phyloP scores from a whole-genome alignment of 2,797 vertebrate species.

The Coreius guichenoti region DNA sequence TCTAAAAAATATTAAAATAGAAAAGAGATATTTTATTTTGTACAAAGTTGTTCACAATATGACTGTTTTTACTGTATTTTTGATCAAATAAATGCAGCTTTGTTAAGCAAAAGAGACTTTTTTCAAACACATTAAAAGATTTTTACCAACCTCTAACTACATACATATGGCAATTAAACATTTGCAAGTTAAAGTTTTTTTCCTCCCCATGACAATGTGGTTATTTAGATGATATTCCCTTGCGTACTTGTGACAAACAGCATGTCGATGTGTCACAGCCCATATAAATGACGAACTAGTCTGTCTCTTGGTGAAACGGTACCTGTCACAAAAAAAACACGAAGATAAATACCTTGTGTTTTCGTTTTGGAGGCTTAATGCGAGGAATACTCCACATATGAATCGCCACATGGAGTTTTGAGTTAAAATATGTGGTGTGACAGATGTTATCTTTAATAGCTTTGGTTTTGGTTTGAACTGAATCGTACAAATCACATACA shows the following conservation, averaged over 20 bases:
- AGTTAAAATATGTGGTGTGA: background rate
- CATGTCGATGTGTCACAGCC: constrained; percentile 3
- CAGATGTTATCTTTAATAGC: constrained; percentile 1
- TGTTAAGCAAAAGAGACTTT: background rate
- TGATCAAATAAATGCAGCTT: background rate
- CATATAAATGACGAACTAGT: background rate
- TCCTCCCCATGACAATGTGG: background rate
- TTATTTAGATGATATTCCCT: background rate
- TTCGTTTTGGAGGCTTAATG: background rate
- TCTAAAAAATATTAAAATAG: no score
- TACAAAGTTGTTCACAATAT: background rate
- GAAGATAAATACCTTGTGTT: constrained; percentile 12
- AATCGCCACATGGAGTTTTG: background rate
- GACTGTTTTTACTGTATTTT: background rate
- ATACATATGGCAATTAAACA: background rate
- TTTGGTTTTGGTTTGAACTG: background rate
- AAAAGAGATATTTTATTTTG: no score
- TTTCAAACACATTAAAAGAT: background rate
- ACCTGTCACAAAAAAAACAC: background rate
- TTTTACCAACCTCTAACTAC: background rate
- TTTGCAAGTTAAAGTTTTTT: background rate
- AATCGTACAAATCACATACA: background rate
- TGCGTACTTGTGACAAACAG: background rate
- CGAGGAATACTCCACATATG: background rate
- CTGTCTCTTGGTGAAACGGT: background rate